phyloP scores from a whole-genome alignment of 2,797 vertebrate species.

The Sebastes oblongus region DNA sequence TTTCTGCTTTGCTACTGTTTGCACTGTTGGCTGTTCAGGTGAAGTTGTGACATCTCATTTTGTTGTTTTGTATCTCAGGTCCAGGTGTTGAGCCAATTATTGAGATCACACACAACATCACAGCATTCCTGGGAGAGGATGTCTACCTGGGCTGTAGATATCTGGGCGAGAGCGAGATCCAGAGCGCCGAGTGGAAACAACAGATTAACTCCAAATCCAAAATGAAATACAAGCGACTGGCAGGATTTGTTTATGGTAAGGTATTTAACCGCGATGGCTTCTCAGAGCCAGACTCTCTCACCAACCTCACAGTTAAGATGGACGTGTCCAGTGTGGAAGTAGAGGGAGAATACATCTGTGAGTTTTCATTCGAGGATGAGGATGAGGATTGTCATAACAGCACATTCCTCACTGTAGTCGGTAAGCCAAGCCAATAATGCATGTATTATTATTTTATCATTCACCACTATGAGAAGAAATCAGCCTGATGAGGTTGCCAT shows the following conservation, averaged over 20 bases:
- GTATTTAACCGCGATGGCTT: slow-evolving; percentile 18
- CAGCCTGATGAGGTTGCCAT: background rate
- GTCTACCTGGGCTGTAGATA: slow-evolving; percentile 74
- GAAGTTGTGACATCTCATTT: slow-evolving; percentile 42
- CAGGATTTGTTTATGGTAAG: slow-evolving; percentile 7
- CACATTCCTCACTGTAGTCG: slow-evolving; percentile 67
- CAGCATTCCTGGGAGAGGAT: slow-evolving; percentile 72
- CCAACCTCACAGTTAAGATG: slow-evolving; percentile 78
- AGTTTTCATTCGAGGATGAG: slow-evolving; percentile 44
- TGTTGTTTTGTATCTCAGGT: slow-evolving; percentile 35
- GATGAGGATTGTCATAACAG: background rate
- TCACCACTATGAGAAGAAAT: background rate
- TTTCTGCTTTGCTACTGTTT: slow-evolving; percentile 37
- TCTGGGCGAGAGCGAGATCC: slow-evolving; percentile 40
- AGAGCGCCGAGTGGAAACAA: slow-evolving; percentile 62
- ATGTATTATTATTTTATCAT: background rate
- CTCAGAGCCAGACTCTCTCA: slow-evolving; percentile 60
- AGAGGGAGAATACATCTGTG: slow-evolving; percentile 76
- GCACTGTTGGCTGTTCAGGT: slow-evolving; percentile 19
- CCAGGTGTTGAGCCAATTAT: background rate
- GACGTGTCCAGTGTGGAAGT: slow-evolving; percentile 57
- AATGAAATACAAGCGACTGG: slow-evolving; percentile 45
- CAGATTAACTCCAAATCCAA: slow-evolving; percentile 4
- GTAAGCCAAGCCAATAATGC: slow-evolving; percentile 54
- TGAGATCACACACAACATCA: slow-evolving; percentile 51